phyloP scores from a whole-genome alignment of 1,140 invertebrate species.

The Philotrypesis tridentata region DNA sequence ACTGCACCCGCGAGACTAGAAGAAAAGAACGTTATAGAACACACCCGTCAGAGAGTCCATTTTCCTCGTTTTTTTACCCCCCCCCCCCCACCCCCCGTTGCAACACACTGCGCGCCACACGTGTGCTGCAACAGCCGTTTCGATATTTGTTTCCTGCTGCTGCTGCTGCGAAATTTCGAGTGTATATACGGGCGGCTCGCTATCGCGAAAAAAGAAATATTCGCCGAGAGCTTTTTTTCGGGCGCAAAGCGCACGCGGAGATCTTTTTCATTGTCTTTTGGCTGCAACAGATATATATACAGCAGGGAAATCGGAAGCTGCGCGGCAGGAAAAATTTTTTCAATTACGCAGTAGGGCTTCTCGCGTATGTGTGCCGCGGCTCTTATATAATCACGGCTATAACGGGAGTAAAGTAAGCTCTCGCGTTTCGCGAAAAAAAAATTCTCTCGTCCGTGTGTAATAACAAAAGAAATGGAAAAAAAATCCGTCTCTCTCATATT shows the following conservation, averaged over 20 bases:
- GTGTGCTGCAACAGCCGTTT: too few species aligned
- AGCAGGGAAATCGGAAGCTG: neutral
- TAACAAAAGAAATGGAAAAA: too few species aligned
- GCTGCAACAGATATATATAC: too few species aligned
- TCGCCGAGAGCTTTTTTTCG: neutral
- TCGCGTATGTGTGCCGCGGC: neutral
- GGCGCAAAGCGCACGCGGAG: neutral
- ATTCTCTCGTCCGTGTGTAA: too few species aligned
- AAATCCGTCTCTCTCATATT: too few species aligned
- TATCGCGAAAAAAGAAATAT: neutral
- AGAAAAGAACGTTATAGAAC: neutral
- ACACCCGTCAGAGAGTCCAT: neutral
- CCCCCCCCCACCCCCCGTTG: too few species aligned
- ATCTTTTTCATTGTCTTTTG: too few species aligned
- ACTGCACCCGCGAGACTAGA: neutral
- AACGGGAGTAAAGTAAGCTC: neutral
- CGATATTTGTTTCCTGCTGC: neutral
- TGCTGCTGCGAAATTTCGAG: neutral
- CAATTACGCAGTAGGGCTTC: neutral
- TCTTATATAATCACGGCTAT: neutral
- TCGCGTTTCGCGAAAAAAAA: constrained; percentile 5
- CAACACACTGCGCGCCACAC: too few species aligned
- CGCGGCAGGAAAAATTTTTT: neutral
- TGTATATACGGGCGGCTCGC: neutral
- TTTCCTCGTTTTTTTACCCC: neutral